Evolutionary conservation across 2,888 invertebrate species (phyloP).

Genomic region (Asteroscopus sphinx): DNA sequence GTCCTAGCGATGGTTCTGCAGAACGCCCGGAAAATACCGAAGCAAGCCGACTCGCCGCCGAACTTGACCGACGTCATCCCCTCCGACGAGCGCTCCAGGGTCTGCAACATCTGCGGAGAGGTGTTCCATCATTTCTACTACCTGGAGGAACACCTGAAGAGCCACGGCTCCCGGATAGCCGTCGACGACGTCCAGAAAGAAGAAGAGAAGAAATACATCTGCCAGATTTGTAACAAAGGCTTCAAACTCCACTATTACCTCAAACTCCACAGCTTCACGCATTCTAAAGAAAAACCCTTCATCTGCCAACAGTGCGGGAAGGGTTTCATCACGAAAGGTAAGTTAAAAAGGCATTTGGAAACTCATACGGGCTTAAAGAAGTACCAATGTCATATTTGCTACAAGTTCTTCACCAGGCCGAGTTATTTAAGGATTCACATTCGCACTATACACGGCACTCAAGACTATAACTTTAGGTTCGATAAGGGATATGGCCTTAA

Average conservation of each 20-base stretch:
- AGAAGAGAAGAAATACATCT: slow-evolving; percentile 80
- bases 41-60: slow-evolving; percentile 58
- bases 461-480: slow-evolving; percentile 79
- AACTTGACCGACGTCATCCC: slow-evolving; percentile 58
- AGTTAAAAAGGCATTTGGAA: slow-evolving; percentile 81
- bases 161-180: slow-evolving; percentile 80
- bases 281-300: slow-evolving; percentile 83
- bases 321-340: slow-evolving; percentile 83
- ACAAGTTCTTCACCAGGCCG: slow-evolving; percentile 83
- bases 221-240: slow-evolving; percentile 78
- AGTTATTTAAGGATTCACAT: slow-evolving; percentile 83
- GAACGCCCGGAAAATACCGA: slow-evolving; percentile 81
- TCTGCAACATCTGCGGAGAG: slow-evolving; percentile 86
- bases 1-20: slow-evolving; percentile 84
- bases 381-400: slow-evolving; percentile 85
- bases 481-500: slow-evolving; percentile 48
- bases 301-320: slow-evolving; percentile 86
- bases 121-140: slow-evolving; percentile 85
- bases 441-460: slow-evolving; percentile 82
- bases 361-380: slow-evolving; percentile 83
- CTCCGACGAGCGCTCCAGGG: slow-evolving; percentile 76
- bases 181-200: slow-evolving; percentile 70
- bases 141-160: slow-evolving; percentile 82
- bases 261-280: slow-evolving; percentile 82
- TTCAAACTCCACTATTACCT: slow-evolving; percentile 84